phyloP scores from a whole-genome alignment of 2,113 vertebrate genomes.

The Megaptera novaeangliae region DNA sequence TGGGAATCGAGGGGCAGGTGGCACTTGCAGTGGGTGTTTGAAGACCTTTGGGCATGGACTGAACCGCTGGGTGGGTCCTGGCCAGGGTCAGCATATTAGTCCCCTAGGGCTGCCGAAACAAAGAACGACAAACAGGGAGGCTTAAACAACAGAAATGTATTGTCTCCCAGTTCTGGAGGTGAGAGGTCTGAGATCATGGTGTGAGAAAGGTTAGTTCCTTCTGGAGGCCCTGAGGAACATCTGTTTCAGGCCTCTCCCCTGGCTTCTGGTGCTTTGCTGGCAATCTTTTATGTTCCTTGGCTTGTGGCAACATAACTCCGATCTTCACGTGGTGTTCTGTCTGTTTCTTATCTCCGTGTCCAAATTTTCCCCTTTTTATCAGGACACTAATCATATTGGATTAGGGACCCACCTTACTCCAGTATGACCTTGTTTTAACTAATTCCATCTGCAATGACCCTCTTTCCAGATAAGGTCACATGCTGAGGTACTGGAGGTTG shows the following conservation, averaged over 20 bases:
- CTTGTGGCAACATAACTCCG: neutral
- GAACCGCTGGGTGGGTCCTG: neutral
- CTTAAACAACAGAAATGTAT: neutral
- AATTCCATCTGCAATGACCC: neutral
- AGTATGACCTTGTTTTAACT: neutral
- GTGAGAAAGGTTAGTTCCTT: no score
- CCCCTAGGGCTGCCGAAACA: neutral
- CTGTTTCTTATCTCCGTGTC: neutral
- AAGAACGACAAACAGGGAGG: neutral
- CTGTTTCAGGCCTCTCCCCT: neutral
- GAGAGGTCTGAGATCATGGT: neutral
- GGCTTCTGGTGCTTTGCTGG: no score
- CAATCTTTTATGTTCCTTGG: neutral
- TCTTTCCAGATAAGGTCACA: neutral
- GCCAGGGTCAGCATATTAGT: neutral
- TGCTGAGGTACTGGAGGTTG: neutral
- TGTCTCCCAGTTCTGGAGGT: no score
- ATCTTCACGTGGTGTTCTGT: neutral
- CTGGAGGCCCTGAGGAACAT: neutral
- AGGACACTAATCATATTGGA: neutral
- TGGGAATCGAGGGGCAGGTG: neutral
- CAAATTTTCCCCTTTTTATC: neutral
- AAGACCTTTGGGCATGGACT: neutral
- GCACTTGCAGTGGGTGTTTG: neutral
- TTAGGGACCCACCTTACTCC: neutral